Percentiles rank a stretch among this genome's conserved stretches.
phyloP scores from a whole-genome alignment of 2,113 vertebrate species.

The Neomonachus schauinslandi region DNA sequence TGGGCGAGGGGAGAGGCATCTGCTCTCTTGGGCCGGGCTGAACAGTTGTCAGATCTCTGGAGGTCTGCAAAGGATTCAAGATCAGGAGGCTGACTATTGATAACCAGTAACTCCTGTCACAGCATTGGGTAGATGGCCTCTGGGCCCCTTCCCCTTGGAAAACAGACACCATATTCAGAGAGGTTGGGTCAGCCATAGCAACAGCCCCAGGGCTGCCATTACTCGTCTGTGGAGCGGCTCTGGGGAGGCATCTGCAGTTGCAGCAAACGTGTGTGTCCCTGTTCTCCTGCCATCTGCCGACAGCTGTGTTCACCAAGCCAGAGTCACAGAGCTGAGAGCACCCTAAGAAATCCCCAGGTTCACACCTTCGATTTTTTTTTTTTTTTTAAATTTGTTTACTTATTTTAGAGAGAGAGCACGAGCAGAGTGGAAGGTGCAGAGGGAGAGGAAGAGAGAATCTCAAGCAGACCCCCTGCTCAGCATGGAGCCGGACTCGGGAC shows the following conservation, averaged over 20 bases:
- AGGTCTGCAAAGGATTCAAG: background rate
- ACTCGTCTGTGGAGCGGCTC: background rate
- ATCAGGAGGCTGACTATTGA: background rate
- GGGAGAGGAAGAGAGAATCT: background rate
- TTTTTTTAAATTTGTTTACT: background rate
- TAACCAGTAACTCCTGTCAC: background rate
- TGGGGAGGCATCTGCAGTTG: background rate
- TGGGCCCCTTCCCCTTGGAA: background rate
- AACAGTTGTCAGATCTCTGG: background rate
- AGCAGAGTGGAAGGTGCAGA: background rate
- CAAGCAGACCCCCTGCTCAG: background rate
- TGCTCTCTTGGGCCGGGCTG: background rate
- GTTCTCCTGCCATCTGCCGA: background rate
- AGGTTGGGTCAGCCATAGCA: background rate
- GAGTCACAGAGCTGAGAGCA: background rate
- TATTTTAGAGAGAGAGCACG: background rate
- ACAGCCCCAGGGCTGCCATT: accelerated
- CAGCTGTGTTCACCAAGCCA: background rate
- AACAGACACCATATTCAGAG: background rate
- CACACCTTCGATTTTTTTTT: background rate
- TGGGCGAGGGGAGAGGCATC: background rate
- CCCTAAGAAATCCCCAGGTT: background rate
- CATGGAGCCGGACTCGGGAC: background rate
- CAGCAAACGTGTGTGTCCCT: background rate
- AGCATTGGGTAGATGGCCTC: background rate